These are phyloP conservation scores for Poeciliopsis presidionis DNA, from an alignment of 2,797 vertebrate genomes.

Conservation along the genomic window DNA sequence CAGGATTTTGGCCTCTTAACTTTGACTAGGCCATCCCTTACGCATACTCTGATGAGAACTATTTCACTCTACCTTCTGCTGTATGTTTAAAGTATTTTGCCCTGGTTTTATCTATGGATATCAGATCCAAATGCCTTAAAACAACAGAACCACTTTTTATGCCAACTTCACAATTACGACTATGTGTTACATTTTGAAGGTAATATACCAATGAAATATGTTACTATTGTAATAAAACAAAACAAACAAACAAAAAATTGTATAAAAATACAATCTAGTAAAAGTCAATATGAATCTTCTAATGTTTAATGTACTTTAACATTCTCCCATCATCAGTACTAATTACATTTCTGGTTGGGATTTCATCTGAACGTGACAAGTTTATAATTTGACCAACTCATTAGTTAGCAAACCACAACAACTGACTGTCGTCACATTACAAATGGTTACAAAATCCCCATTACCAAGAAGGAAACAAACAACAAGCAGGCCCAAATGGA, in stretches of 20 bases:
- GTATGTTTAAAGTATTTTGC: background rate
- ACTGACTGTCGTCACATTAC: background rate
- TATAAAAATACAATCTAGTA: background rate
- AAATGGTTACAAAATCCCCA: background rate
- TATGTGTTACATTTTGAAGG: background rate
- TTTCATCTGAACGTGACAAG: background rate
- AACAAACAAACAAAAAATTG: background rate
- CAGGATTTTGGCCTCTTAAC: background rate
- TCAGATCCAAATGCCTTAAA: background rate
- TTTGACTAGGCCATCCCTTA: background rate
- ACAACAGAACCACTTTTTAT: background rate
- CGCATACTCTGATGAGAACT: background rate
- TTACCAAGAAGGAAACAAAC: background rate
- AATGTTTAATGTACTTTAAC: background rate
- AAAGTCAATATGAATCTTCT: background rate
- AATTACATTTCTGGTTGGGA: background rate
- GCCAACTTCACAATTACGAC: background rate
- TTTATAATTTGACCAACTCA: background rate
- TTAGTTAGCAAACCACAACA: background rate
- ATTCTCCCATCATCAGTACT: background rate
- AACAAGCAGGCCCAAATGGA: conserved; percentile 6
- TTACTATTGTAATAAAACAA: background rate
- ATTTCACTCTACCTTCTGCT: background rate
- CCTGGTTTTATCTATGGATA: background rate
- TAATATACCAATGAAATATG: background rate